These are phyloP conservation scores for Drosophila busckii DNA, from an alignment of 1,140 invertebrate species.

Conservation along the genomic window DNA sequence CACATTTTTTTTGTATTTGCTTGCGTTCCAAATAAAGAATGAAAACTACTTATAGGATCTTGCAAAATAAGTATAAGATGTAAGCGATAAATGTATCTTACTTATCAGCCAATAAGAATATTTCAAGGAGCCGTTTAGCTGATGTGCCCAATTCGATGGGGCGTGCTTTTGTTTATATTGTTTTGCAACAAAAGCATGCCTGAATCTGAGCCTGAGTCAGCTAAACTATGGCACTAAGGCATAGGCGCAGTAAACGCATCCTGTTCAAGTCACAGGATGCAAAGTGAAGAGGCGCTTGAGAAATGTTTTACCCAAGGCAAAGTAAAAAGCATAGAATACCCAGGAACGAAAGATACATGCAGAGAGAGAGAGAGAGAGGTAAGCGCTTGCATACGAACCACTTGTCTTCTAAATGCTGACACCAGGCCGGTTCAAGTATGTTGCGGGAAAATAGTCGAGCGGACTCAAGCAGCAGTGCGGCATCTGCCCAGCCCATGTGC, in stretches of 20 bases:
- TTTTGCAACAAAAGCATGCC: neutral
- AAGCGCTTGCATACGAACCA: conserved; percentile 7
- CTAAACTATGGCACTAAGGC: conserved; percentile 7
- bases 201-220: conserved; percentile 38
- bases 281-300: conserved; percentile 47
- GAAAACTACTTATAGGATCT: no score
- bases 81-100: conserved; percentile 7
- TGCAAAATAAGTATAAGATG: conserved; percentile 1
- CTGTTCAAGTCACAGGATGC: conserved; percentile 43
- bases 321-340: conserved; percentile 37
- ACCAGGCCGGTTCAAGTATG: conserved; percentile 69
- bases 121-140: no score
- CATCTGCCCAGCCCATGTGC: no score
- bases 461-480: neutral
- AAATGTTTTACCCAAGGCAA: conserved; percentile 38
- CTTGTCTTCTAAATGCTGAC: conserved; percentile 71
- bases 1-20: no score
- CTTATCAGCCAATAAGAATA: no score
- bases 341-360: conserved; percentile 12
- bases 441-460: conserved; percentile 68
- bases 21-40: no score
- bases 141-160: conserved; percentile 20
- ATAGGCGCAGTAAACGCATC: conserved; percentile 26
- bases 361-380: neutral
- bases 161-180: conserved; percentile 21